Base-by-base conservation (phyloP, 2,113 vertebrate species). In the Terrapene triunguis region DNA sequence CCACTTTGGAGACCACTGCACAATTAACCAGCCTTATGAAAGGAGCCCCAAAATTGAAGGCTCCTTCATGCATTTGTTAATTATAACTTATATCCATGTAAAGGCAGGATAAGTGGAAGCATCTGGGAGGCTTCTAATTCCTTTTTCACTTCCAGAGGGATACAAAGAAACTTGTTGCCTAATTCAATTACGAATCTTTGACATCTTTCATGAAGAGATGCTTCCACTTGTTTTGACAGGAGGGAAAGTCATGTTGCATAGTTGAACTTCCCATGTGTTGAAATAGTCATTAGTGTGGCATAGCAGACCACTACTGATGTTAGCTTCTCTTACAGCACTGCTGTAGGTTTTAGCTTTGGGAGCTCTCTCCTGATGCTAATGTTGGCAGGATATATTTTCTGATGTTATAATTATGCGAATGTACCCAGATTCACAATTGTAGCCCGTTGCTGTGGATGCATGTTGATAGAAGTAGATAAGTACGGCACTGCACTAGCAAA, bases 361-460 rank as follows among this genome's bases (percentile, higher is more conserved):
- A 42, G n/a, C 14, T 44, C 10, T 76, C n/a, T 55, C 0, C 53
- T n/a, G 21, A 12, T 17, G 89, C 93, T 62, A 0, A 1, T 1
- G 1, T 2, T 65, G 84, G 44, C 55, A 72, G 5, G 42, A 35
- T 21, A 21, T 5, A 14, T 42, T 72, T 32, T 47, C 42, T 78
- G 42, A 47, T 78, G 12, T 13, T 74, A 21, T 5, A 11, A 35
- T 38, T 50, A 22, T 65, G 93, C 1, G 0, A 74, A 21, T 13
- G 35, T 42, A 53, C 86, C 86, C 74, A 21, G 51, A 21, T 0
- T 55, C 65, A 38, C 65, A 72, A 38, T 21, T 38, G 65, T 72
- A 38, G 35, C 19, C 19, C 1, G 19, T 72, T 50, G 17, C 84
- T 89, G 1, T 0, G 0, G 21, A 8, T 51, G 11, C 2, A 0